These are phyloP conservation scores for Eclectus roratus DNA, from an alignment of 2,113 vertebrate species.

Conservation along the genomic window DNA sequence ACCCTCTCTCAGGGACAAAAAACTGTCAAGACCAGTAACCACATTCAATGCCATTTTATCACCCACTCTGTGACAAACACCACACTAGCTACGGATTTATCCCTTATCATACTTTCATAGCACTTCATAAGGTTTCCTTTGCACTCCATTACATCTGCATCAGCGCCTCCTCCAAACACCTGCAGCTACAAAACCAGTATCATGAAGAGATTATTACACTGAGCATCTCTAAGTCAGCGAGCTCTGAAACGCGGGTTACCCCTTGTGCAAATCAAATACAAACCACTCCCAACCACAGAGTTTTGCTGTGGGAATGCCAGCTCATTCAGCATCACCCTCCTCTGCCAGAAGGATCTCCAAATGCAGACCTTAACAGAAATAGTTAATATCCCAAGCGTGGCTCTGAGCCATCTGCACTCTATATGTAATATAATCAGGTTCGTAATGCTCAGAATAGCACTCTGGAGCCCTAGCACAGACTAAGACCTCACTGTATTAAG, in stretches of 20 bases:
- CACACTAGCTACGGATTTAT: background rate
- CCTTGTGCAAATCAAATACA: background rate
- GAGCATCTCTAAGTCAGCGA: background rate
- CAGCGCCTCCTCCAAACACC: background rate
- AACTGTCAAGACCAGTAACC: background rate
- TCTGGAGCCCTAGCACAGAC: constrained; percentile 20
- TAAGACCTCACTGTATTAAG: constrained; percentile 49
- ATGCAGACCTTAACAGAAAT: constrained; percentile 40
- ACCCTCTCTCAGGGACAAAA: background rate
- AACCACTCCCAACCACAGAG: background rate
- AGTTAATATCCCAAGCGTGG: constrained; percentile 12
- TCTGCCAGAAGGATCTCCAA: background rate
- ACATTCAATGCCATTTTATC: background rate
- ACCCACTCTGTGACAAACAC: background rate
- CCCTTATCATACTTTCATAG: background rate
- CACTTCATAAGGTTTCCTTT: background rate
- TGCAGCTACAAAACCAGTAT: background rate
- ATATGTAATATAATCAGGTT: constrained; percentile 41
- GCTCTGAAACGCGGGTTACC: background rate
- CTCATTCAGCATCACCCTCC: background rate
- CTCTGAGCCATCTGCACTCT: constrained; percentile 21
- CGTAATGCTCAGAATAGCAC: constrained; percentile 56
- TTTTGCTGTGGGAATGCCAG: background rate
- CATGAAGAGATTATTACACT: background rate
- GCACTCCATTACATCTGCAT: background rate